phyloP scores from a whole-genome alignment of 30 jellyfish, hydroid and myxozoan genomes.

The Calvadosia cruxmelitensis region DNA sequence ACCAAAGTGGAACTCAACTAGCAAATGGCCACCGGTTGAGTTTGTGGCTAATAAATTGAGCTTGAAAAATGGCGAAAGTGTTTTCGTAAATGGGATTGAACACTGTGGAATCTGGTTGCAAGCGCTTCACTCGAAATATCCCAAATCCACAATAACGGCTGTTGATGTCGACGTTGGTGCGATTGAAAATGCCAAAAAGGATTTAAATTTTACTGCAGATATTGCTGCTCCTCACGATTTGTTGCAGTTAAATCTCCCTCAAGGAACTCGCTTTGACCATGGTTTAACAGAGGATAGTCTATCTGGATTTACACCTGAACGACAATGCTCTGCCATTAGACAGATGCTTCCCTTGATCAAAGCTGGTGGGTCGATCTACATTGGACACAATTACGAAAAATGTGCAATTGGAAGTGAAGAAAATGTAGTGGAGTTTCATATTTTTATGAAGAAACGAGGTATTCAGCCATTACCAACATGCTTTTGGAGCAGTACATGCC shows the following conservation, averaged over 20 bases:
- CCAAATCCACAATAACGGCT: slow-evolving; percentile 38
- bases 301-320: slow-evolving; percentile 17
- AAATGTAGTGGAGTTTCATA: slow-evolving; percentile 8
- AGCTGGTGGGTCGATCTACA: slow-evolving; percentile 94
- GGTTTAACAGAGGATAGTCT: slow-evolving; percentile 52
- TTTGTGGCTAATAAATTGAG: slow-evolving; percentile 44
- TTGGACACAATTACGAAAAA: slow-evolving; percentile 59
- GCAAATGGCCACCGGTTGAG: slow-evolving; percentile 76
- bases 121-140: slow-evolving; percentile 42
- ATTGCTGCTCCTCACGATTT: slow-evolving; percentile 56
- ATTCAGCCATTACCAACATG: slow-evolving; percentile 33
- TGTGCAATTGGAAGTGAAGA: slow-evolving; percentile 20
- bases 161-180: slow-evolving; percentile 65
- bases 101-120: slow-evolving; percentile 87
- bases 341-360: slow-evolving; percentile 76
- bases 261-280: slow-evolving; percentile 62
- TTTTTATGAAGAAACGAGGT: neutral
- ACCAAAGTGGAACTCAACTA: slow-evolving; percentile 55
- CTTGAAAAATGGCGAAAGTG: slow-evolving; percentile 53
- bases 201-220: slow-evolving; percentile 59
- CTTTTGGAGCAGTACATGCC: slow-evolving; percentile 67
- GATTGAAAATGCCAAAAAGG: slow-evolving; percentile 31
- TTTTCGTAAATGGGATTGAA: slow-evolving; percentile 64
- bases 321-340: slow-evolving; percentile 56
- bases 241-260: slow-evolving; percentile 24